These are phyloP conservation scores for Ceryle rudis DNA, from an alignment of 2,797 vertebrate species.

Conservation along the genomic window DNA sequence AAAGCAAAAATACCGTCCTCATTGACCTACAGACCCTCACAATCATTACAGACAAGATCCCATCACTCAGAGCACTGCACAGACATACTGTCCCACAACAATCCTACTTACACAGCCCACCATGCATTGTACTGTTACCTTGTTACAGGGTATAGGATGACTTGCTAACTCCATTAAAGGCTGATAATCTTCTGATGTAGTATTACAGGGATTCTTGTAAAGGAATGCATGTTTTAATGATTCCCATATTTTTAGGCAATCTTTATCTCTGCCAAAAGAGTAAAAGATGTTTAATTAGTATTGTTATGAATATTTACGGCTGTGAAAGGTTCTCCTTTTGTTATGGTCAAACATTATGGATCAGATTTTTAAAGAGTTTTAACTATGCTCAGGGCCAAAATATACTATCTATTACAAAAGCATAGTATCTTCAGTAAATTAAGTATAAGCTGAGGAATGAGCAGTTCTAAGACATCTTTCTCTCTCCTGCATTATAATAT, in stretches of 20 bases:
- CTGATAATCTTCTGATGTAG: slow-evolving; percentile 72
- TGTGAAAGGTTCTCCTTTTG: not conserved
- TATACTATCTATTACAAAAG: not conserved
- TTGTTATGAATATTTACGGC: not conserved
- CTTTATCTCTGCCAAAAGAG: slow-evolving; percentile 51
- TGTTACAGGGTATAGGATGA: slow-evolving; percentile 68
- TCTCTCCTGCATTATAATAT: not conserved
- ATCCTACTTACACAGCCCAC: not conserved
- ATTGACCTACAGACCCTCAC: accelerated
- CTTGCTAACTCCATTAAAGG: slow-evolving; percentile 53
- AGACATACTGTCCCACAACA: not conserved
- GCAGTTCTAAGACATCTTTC: not conserved
- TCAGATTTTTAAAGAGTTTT: not conserved
- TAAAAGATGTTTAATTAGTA: not conserved
- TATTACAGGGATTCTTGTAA: slow-evolving; percentile 78
- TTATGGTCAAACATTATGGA: not conserved
- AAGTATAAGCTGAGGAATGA: not conserved
- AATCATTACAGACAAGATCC: accelerated
- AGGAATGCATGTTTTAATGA: slow-evolving; percentile 68
- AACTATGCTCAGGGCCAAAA: not conserved
- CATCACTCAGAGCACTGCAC: not conserved
- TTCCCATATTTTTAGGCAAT: slow-evolving; percentile 75
- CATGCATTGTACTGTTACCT: slow-evolving; percentile 61
- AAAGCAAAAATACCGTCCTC: not conserved
- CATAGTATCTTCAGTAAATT: not conserved